Conservation (phyloP, 2,888 invertebrate genomes). For the Lucinisca nassula region DNA sequence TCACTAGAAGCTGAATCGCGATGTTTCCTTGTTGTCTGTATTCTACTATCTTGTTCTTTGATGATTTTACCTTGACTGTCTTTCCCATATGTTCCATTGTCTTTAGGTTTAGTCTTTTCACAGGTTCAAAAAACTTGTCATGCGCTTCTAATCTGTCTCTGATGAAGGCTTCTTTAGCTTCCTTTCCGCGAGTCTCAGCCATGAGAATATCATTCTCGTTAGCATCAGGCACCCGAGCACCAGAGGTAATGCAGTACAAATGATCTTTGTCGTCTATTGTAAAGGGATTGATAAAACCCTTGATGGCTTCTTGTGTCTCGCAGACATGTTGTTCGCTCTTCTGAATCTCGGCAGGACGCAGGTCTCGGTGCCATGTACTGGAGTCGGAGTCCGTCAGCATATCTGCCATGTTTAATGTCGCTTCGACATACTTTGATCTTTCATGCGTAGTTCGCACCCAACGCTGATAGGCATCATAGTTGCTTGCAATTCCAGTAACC, state of each 20-base stretch:
- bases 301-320: slow-evolving; percentile 42
- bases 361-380: slow-evolving; percentile 48
- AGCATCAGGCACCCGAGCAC: slow-evolving; percentile 16
- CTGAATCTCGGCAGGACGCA: slow-evolving; percentile 53
- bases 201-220: too few species aligned
- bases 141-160: too few species aligned
- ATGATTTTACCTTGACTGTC: background rate
- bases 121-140: slow-evolving; percentile 4
- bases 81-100: background rate
- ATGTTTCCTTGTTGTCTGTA: slow-evolving; percentile 11
- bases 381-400: slow-evolving; percentile 35
- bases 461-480: too few species aligned
- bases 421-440: too few species aligned
- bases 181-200: too few species aligned
- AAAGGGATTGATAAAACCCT: slow-evolving; percentile 62
- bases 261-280: slow-evolving; percentile 31
- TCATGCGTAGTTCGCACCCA: too few species aligned
- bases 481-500: slow-evolving; percentile 49
- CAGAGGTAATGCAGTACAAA: slow-evolving; percentile 51
- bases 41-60: slow-evolving; percentile 3
- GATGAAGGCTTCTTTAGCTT: too few species aligned
- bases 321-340: slow-evolving; percentile 43
- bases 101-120: background rate
- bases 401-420: too few species aligned
- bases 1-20: background rate